Conservation (phyloP, 1,140 invertebrate species). For the Lycorma delicatula region DNA sequence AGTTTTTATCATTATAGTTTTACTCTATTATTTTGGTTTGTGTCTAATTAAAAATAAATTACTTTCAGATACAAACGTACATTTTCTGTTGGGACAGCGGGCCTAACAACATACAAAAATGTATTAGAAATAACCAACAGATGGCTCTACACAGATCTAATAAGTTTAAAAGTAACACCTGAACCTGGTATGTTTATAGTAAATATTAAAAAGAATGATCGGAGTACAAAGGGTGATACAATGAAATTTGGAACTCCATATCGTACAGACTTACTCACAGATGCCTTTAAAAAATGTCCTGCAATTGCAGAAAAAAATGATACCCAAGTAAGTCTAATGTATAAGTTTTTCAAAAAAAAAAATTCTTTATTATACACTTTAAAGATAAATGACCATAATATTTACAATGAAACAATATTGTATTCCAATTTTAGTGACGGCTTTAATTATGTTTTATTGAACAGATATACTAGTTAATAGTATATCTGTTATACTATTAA, state of each 20-base stretch:
- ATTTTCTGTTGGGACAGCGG: conserved; percentile 90
- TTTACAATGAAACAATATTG: neutral
- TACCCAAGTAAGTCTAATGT: conserved; percentile 48
- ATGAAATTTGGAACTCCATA: conserved; percentile 98
- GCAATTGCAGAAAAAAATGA: conserved; percentile 72
- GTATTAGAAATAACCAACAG: conserved; percentile 94
- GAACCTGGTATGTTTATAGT: conserved; percentile 62
- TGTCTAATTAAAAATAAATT: no score
- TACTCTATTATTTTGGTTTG: no score
- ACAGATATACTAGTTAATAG: neutral
- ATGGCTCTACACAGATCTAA: conserved; percentile 78
- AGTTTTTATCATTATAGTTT: no score
- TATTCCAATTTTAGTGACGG: no score
- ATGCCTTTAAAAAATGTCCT: conserved; percentile 73
- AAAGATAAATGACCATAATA: neutral
- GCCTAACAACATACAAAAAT: conserved; percentile 96
- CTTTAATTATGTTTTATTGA: neutral
- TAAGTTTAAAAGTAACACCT: conserved; percentile 45
- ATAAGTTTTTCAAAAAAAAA: conserved; percentile 4
- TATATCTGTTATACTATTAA: no score
- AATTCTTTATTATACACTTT: conserved; percentile 2
- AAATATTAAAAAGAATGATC: conserved; percentile 79
- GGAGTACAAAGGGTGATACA: conserved; percentile 66
- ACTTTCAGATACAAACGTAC: conserved; percentile 85
- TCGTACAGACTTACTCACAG: conserved; percentile 82